Conservation (phyloP, 1,140 invertebrate species). For the Berghia stephanieae region DNA sequence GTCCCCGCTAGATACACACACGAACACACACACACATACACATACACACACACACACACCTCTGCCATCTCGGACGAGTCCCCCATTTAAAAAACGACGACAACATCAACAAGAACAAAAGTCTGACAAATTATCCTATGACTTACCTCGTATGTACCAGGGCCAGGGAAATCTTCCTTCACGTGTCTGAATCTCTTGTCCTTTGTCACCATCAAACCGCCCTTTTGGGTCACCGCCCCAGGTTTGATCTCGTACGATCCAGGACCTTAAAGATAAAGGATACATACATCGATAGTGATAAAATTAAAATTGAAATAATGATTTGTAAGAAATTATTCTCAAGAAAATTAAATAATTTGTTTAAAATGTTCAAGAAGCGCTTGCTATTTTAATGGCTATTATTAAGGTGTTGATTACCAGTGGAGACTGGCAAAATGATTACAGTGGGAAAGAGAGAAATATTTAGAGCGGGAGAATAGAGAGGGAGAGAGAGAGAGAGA, state of each 20-base stretch:
- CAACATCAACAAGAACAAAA: not conserved
- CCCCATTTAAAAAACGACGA: not conserved
- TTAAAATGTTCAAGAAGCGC: no score
- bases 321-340: not conserved
- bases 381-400: no score
- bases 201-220: constrained; percentile 55
- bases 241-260: constrained; percentile 51
- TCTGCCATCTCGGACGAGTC: not conserved
- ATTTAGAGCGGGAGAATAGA: no score
- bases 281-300: not conserved
- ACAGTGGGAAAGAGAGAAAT: no score
- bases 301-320: not conserved
- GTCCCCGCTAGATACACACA: constrained; percentile 1
- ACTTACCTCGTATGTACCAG: constrained; percentile 64
- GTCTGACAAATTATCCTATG: not conserved
- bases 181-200: constrained; percentile 55
- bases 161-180: constrained; percentile 62
- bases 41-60: constrained; percentile 14
- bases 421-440: no score
- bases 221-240: constrained; percentile 35
- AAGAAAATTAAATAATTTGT: no score
- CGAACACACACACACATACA: constrained; percentile 12
- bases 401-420: no score
- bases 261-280: constrained; percentile 61
- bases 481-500: no score